Percentiles rank a stretch among this genome's conserved stretches.
phyloP scores from a whole-genome alignment of 2,113 vertebrate species.

The Aleadryas rufinucha region DNA sequence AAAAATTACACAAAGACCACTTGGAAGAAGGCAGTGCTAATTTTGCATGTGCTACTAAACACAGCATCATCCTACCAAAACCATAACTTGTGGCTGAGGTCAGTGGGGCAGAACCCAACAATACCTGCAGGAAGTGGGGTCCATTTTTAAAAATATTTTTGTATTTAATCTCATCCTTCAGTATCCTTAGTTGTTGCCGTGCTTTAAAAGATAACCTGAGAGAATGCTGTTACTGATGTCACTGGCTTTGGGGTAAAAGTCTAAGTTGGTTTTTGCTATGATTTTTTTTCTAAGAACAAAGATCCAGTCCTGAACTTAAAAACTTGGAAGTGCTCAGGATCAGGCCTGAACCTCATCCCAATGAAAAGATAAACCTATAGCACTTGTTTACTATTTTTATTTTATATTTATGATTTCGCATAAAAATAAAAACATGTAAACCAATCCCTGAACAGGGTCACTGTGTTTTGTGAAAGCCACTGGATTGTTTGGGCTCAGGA shows the following conservation, averaged over 20 bases:
- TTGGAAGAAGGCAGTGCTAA: neutral
- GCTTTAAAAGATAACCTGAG: neutral
- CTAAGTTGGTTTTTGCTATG: neutral
- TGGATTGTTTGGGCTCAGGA: neutral
- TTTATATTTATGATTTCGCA: conserved; percentile 55
- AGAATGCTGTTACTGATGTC: neutral
- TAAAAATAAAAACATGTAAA: conserved; percentile 55
- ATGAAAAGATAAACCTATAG: neutral
- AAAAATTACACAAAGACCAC: neutral
- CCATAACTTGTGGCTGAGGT: neutral
- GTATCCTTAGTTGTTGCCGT: neutral
- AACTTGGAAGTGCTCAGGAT: neutral
- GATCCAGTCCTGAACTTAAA: neutral
- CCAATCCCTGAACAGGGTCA: neutral
- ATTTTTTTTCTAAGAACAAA: neutral
- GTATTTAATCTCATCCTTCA: neutral
- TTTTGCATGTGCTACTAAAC: neutral
- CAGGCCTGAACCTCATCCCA: neutral
- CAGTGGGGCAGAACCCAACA: neutral
- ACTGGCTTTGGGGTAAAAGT: neutral
- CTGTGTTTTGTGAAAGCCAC: neutral
- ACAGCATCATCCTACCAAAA: neutral
- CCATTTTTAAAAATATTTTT: neutral
- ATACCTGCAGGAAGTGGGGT: neutral
- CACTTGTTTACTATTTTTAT: conserved; percentile 55